Evolutionary conservation across 1,140 invertebrate genomes (phyloP), one percentile per base, ranked within the genome.

Genomic region (Papilio dardanus): DNA sequence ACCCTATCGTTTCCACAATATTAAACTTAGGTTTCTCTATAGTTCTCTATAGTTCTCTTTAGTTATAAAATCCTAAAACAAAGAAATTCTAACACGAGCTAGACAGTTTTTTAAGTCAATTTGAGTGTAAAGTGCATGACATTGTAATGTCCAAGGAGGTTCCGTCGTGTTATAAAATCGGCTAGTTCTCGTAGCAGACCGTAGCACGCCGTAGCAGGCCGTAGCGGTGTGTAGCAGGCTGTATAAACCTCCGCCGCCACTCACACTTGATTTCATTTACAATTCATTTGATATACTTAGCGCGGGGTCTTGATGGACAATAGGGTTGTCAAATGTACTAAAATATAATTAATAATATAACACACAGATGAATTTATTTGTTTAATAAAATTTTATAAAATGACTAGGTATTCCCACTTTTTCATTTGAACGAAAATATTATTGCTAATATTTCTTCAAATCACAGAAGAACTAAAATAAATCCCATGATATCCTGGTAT

Each of bases 261-360:
- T 90, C 86, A 81, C 76, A 80, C 75, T 78, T 91, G 88, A 91
- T 91, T 91, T 90, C 89, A 91, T 91, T 91, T 91, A 90, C 89
- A 91, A 91, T 91, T 91, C 89, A 91, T 91, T 90, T 85, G 86
- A 90, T 88, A 84, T 88, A 86, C 86, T 88, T 89, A 87, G 83
- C 79, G 75, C 74, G 68, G 85, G 81, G 79, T 75, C 80, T 79
- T 87, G 84, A 88, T 85, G 79, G 82, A 84, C 78, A 58, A 54
- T 31, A 54, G 71, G 71, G 71, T 33, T 73, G 71, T 16, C 71
- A 42, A 68, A 46, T n/a, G 8, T 37, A 37, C 35, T 8, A 14
- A 37, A 37, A 37, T 37, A 37, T 12, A 12, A 14, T 37, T 37
- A 10, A 37, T 10, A 37, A 37, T 10, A 37, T 0, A 37, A 12